Evolutionary conservation across 1,140 invertebrate genomes (phyloP).

Genomic region (Brachionus plicatilis): DNA sequence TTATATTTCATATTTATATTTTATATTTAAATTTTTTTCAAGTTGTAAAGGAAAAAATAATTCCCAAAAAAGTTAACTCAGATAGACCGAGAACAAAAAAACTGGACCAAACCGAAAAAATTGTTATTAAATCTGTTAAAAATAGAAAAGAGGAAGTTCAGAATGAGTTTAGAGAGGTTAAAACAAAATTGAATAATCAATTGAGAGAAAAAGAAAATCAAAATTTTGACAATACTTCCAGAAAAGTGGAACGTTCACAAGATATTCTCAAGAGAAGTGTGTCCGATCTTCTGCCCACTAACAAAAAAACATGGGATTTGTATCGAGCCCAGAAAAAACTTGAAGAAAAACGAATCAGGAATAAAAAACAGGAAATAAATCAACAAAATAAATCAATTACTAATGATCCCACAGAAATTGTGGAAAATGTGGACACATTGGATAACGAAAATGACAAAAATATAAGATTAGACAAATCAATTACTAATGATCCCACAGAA

Average conservation of each 20-base stretch:
- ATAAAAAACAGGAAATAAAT: no score
- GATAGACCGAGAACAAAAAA: background rate
- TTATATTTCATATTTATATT: background rate
- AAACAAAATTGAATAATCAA: background rate
- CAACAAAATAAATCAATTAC: background rate
- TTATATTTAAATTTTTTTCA: background rate
- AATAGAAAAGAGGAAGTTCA: background rate
- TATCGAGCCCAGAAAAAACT: background rate
- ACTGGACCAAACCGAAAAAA: background rate
- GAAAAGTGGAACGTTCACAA: background rate
- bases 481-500: background rate
- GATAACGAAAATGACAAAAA: background rate
- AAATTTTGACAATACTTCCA: background rate
- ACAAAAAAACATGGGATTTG: background rate
- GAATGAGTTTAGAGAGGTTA: background rate
- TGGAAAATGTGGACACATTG: background rate
- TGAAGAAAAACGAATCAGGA: background rate
- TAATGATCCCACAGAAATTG: background rate
- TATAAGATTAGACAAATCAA: background rate
- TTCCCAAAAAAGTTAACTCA: background rate
- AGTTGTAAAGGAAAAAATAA: background rate
- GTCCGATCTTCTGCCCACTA: background rate
- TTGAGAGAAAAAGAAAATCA: background rate
- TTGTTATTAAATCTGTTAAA: background rate
- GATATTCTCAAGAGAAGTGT: background rate